These are phyloP conservation scores for Saguinus midas DNA, from an alignment of 2,113 vertebrate genomes.

Conservation along the genomic window DNA sequence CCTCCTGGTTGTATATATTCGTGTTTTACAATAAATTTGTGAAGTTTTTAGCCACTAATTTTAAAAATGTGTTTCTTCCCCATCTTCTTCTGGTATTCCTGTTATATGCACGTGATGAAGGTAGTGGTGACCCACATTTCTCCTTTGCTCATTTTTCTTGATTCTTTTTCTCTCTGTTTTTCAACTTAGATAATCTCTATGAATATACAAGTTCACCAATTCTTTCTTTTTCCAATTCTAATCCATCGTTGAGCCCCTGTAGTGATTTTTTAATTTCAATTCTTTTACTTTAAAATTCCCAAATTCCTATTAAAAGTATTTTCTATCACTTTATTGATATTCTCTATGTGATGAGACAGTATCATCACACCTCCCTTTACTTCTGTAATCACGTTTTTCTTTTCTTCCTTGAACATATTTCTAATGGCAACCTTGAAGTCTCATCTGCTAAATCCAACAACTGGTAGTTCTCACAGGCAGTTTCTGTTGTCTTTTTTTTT, in stretches of 20 bases:
- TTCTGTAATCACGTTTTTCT: not conserved
- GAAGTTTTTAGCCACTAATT: not conserved
- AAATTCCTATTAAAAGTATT: not conserved
- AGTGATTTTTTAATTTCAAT: not conserved
- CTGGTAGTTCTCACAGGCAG: not conserved
- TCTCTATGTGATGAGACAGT: not conserved
- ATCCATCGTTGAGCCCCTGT: not conserved
- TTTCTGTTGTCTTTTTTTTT: not conserved
- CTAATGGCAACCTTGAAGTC: not conserved
- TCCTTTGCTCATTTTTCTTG: not conserved
- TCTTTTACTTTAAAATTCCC: not conserved
- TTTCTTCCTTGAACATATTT: not conserved
- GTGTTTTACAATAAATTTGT: not conserved
- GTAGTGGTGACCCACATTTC: not conserved
- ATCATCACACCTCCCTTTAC: not conserved
- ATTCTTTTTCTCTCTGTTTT: not conserved
- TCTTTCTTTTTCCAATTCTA: not conserved
- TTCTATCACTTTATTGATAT: not conserved
- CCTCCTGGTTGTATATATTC: not conserved
- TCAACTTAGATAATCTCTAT: not conserved
- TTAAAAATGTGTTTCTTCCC: not conserved
- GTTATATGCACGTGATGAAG: not conserved
- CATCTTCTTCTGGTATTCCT: not conserved
- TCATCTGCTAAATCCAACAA: not conserved
- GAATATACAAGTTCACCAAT: not conserved